Evolutionary conservation across 2,797 vertebrate genomes (phyloP), one percentile per base, ranked within the genome.

Genomic region (Malacoctenus gilli): DNA sequence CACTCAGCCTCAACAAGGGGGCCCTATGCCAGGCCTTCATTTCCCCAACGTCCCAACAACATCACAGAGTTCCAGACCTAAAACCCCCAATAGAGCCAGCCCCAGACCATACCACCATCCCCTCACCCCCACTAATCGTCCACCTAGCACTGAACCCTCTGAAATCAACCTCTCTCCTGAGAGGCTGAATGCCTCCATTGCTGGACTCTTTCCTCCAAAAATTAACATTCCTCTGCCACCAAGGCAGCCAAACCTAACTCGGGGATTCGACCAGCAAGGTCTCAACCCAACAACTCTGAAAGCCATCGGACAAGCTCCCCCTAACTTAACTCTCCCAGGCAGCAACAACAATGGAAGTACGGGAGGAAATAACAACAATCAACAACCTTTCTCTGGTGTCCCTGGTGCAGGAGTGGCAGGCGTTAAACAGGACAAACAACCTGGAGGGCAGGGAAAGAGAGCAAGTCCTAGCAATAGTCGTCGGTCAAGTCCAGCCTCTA

Each of bases 171-270:
- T 99, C 41, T 99, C 97, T 67, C 97, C 97, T 34, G 97, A 99
- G 87, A 93, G 97, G 81, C 91, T 99, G 53, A 99, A 99, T 70
- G 97, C 97, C 39, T 99, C 97, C 35, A 99, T 99, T 76, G 97
- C 97, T 64, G 97, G 97, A 37, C 92, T 99, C 10, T 99, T 99
- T 58, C 97, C 97, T 74, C 97, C 97, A 34, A 98, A 98, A 75
- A 99, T 99, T 72, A 99, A 99, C 94, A 98, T 99, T 91, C 96
- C 96, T 79, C 89, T 98, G 72, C 97, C 96, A 80, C 97, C 96
- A 5, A 92, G 96, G 77, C 93, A 93, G 74, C 94, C 95, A 58
- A 96, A 92, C 80, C 86, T 96, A 74, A 98, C 92, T 49, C 91
- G 96, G 80, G 96, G 95, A 28, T 98, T 99, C 91, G 97, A 99